These are phyloP conservation scores for Trissolcus basalis DNA, from an alignment of 1,140 invertebrate species.

Conservation along the genomic window DNA sequence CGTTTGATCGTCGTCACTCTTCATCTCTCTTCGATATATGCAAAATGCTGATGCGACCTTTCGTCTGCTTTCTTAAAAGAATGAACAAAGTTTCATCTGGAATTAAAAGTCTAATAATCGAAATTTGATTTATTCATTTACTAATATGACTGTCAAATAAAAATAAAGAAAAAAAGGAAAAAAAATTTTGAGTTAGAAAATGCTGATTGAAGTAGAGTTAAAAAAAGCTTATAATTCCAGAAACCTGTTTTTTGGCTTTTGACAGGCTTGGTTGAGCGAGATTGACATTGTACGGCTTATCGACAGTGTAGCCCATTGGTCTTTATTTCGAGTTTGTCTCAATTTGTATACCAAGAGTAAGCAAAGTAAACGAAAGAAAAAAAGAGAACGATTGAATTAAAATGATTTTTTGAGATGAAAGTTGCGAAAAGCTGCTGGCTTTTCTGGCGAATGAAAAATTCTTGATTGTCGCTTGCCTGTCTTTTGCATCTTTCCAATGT, in stretches of 20 bases:
- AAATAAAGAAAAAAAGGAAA: too few relatives aligned
- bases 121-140: too few relatives aligned
- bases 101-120: conserved; percentile 27
- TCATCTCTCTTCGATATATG: conserved; percentile 10
- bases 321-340: too few relatives aligned
- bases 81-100: conserved; percentile 46
- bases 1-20: conserved; percentile 39
- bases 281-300: conserved; percentile 9
- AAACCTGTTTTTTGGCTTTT: conserved; percentile 26
- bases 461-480: conserved; percentile 51
- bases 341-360: too few relatives aligned
- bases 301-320: too few relatives aligned
- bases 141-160: too few relatives aligned
- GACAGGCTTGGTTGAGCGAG: conserved; percentile 23
- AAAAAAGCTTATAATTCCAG: conserved; percentile 34
- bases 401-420: neutral
- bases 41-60: conserved; percentile 23
- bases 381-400: neutral
- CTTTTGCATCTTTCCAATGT: conserved; percentile 34
- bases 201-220: too few relatives aligned
- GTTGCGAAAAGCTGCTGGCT: conserved; percentile 17
- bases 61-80: conserved; percentile 34
- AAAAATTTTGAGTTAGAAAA: too few relatives aligned
- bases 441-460: conserved; percentile 33
- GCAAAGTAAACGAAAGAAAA: too few relatives aligned